These are phyloP conservation scores for Hypothenemus hampei DNA, from an alignment of 1,140 invertebrate genomes.

Conservation along the genomic window DNA sequence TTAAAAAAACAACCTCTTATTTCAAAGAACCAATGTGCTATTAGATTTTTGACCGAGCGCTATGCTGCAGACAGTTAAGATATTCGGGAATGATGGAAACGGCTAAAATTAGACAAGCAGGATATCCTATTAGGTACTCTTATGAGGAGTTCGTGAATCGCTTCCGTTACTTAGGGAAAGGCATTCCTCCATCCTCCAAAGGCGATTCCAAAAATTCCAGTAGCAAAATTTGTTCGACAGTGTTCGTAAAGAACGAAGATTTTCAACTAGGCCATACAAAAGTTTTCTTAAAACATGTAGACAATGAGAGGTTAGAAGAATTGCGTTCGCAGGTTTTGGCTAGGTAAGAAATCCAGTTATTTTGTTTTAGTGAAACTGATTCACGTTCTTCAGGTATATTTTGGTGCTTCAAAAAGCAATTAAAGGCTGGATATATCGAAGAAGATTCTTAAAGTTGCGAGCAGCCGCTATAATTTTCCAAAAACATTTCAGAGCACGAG, in stretches of 20 bases:
- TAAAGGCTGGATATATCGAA: slow-evolving; percentile 70
- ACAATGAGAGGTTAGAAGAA: slow-evolving; percentile 79
- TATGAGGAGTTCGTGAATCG: slow-evolving; percentile 86
- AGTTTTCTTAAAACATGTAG: slow-evolving; percentile 87
- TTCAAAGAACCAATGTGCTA: no score
- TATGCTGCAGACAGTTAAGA: slow-evolving; percentile 84
- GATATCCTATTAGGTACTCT: slow-evolving; percentile 87
- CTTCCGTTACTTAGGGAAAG: slow-evolving; percentile 75
- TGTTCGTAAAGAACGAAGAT: slow-evolving; percentile 66
- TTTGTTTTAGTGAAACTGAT: no score
- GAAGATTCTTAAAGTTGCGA: slow-evolving; percentile 61
- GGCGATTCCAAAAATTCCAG: slow-evolving; percentile 66
- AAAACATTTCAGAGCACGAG: slow-evolving; percentile 71
- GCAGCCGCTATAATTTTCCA: slow-evolving; percentile 72
- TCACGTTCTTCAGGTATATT: slow-evolving; percentile 66
- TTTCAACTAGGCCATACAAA: slow-evolving; percentile 89
- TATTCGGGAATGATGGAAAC: slow-evolving; percentile 99
- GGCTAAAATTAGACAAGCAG: slow-evolving; percentile 83
- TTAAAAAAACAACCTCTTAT: neutral
- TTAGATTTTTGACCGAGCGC: slow-evolving; percentile 80
- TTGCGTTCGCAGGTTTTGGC: slow-evolving; percentile 73
- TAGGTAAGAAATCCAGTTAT: no score
- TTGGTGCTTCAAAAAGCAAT: slow-evolving; percentile 78
- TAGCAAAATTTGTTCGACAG: slow-evolving; percentile 68
- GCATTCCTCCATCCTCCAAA: slow-evolving; percentile 70